Evolutionary conservation across 2,113 vertebrate genomes (phyloP).

Genomic region (Erpornis zantholeuca): DNA sequence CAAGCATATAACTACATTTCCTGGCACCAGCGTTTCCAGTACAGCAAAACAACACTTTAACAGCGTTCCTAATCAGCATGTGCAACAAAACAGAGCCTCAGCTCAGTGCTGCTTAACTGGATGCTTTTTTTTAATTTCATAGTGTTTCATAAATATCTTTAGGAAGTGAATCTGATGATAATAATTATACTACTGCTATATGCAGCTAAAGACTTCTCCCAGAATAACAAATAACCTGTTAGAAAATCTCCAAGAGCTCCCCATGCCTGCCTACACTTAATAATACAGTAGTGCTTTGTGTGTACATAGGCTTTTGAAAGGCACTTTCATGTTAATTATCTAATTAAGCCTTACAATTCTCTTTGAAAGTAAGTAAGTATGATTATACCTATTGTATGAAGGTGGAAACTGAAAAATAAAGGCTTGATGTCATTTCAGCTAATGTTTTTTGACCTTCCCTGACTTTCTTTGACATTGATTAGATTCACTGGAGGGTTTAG

Average conservation of each 20-base stretch:
- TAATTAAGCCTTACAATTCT: conserved; percentile 58
- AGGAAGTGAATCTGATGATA: conserved; percentile 61
- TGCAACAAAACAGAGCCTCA: conserved; percentile 35
- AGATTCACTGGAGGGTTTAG: neutral
- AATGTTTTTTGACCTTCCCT: neutral
- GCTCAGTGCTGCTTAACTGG: neutral
- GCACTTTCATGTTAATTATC: conserved; percentile 58
- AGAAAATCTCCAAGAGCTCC: conserved; percentile 45
- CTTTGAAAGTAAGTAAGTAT: conserved; percentile 31
- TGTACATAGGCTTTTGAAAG: conserved; percentile 49
- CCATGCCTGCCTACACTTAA: conserved; percentile 60
- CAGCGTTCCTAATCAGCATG: conserved; percentile 59
- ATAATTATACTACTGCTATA: conserved; percentile 61
- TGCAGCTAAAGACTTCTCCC: conserved; percentile 47
- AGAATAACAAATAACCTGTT: conserved; percentile 62
- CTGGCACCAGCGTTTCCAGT: conserved; percentile 30
- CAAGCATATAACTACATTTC: conserved; percentile 60
- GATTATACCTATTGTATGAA: conserved; percentile 39
- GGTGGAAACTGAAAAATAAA: conserved; percentile 35
- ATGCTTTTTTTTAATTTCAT: neutral
- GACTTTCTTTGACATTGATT: neutral
- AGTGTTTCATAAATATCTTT: conserved; percentile 62
- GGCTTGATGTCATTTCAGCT: neutral
- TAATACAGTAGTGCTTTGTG: conserved; percentile 57
- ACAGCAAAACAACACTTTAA: conserved; percentile 55